Base-by-base conservation (phyloP, 2,797 vertebrate genomes). In the Erpetoichthys calabaricus region DNA sequence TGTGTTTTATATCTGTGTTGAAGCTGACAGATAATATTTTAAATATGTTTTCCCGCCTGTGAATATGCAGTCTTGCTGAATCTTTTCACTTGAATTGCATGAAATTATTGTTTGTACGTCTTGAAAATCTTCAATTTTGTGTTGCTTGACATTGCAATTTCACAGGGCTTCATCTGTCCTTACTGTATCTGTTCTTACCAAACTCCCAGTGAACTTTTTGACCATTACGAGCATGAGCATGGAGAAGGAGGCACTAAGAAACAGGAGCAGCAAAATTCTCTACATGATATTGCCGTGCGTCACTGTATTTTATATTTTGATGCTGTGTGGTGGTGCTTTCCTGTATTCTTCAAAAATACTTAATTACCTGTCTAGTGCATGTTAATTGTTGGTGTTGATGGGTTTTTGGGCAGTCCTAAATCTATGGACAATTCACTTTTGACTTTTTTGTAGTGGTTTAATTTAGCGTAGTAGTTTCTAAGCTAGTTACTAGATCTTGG, bases 111-210 rank as follows among this genome's bases (percentile, higher is more conserved):
- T 1, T 25, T 25, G 25, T 25, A 25, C 2, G 25, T 25, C 25
- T 25, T 25, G 25, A 25, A 25, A 25, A 25, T 25, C 25, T 54
- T n/a, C 41, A 42, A 6, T 54, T 41, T 7, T 42, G 7, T 54
- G 53, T 54, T 42, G 53, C 10, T 43, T 54, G 8, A 54, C 53
- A 42, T 71, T 67, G 61, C 73, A 72, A 1, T 82, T 85, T 77
- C 72, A 64, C 80, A 86, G 80, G 80, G 82, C 63, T 86, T 88
- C 76, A 85, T 83, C 82, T 86, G 81, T 74, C 83, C 81, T 9
- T 66, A 83, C 4, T 86, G 79, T 72, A 80, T 87, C 83, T 74
- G 76, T 78, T 68, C 75, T 68, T 86, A 59, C 79, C 4, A 78
- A 70, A 79, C 75, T 71, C 64, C 79, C 66, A 64, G 68, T 77